phyloP scores from a whole-genome alignment of 2,113 vertebrate genomes.

The Rousettus leschenaultii region DNA sequence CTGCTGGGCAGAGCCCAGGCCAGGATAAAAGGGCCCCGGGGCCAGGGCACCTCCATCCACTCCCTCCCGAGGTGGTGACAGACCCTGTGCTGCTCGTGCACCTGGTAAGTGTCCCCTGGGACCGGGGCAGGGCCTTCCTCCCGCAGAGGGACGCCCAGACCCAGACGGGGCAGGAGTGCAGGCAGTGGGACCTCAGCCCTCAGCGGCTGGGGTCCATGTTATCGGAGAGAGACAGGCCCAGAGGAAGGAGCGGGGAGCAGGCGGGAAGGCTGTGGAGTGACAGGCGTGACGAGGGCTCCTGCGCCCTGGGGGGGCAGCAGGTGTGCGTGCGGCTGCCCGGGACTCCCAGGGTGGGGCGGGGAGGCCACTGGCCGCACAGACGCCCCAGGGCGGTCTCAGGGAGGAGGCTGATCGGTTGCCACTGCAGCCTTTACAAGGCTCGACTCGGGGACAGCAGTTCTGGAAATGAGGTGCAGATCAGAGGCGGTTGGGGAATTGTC shows the following conservation, averaged over 20 bases:
- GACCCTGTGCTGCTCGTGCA: not conserved
- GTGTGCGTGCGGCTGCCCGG: too few species aligned
- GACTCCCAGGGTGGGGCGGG: not conserved
- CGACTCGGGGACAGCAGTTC: not conserved
- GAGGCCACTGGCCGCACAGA: not conserved
- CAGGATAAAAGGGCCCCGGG: constrained; percentile 11
- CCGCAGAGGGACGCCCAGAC: not conserved
- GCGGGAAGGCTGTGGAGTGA: not conserved
- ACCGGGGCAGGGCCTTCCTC: not conserved
- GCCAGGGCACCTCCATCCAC: not conserved
- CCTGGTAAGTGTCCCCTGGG: not conserved
- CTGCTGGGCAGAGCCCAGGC: not conserved
- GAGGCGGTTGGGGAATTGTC: not conserved
- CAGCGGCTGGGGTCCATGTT: not conserved
- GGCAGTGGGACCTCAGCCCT: accelerated
- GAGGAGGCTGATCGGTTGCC: not conserved
- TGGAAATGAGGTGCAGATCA: not conserved
- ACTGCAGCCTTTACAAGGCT: not conserved
- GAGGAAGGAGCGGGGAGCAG: not conserved
- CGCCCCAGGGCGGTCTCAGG: not conserved
- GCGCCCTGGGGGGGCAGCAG: not conserved
- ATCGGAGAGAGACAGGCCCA: not conserved
- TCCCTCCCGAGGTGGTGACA: not conserved
- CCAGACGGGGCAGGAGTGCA: not conserved
- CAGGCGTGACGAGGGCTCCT: too few species aligned